phyloP scores from a whole-genome alignment of 2,797 vertebrate species.

The Pseudomugil gertrudae region DNA sequence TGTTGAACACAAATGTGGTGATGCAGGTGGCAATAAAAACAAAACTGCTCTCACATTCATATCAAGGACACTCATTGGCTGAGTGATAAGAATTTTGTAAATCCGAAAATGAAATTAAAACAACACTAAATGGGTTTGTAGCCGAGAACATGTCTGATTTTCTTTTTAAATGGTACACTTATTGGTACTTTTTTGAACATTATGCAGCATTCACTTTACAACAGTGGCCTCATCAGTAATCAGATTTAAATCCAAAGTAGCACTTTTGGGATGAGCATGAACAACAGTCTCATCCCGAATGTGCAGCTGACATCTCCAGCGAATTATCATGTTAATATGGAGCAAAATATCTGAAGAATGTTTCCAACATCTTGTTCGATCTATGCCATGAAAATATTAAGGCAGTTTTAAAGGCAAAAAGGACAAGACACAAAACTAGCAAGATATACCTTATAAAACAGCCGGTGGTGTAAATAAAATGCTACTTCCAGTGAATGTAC shows the following conservation, averaged over 20 bases:
- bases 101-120: constrained; percentile 5
- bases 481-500: constrained; percentile 6
- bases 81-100: background rate
- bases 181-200: background rate
- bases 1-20: constrained; percentile 45
- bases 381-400: background rate
- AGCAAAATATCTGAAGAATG: background rate
- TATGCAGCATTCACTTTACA: no score
- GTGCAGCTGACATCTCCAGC: no score
- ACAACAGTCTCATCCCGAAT: no score
- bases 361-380: background rate
- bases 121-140: background rate
- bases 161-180: background rate
- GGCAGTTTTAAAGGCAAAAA: background rate
- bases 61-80: constrained; percentile 41
- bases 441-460: background rate
- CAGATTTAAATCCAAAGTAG: background rate
- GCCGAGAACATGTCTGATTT: constrained; percentile 1
- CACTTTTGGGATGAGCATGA: background rate
- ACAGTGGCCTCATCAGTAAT: background rate
- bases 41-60: constrained; percentile 36
- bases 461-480: constrained; percentile 11
- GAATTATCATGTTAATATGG: no score
- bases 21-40: constrained; percentile 62
- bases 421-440: no score